phyloP scores from a whole-genome alignment of 1,140 invertebrate genomes.

The Rhagoletis pomonella region DNA sequence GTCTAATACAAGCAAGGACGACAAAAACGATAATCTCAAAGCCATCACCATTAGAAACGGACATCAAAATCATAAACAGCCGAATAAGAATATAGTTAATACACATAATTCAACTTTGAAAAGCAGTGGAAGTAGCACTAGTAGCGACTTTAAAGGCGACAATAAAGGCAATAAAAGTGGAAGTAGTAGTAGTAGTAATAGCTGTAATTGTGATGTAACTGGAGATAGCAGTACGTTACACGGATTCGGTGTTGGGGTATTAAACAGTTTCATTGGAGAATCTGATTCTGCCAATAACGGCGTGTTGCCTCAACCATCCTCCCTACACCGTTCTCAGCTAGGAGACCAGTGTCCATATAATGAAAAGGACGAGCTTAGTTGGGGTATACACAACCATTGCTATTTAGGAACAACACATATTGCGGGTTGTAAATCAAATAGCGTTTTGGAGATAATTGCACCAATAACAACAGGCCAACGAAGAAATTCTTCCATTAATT shows the following conservation, averaged over 20 bases:
- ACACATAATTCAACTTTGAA: not conserved
- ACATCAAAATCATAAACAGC: not conserved
- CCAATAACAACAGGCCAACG: not conserved
- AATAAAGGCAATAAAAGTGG: slow-evolving; percentile 61
- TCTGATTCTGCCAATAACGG: not conserved
- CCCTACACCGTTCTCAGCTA: not conserved
- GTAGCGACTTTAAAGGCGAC: slow-evolving; percentile 56
- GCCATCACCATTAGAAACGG: not conserved
- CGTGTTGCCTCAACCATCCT: not conserved
- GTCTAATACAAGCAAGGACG: not conserved
- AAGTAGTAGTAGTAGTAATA: slow-evolving; percentile 71
- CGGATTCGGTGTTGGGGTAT: slow-evolving; percentile 68
- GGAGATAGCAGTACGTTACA: slow-evolving; percentile 69
- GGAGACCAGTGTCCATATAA: not conserved
- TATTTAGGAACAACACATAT: not conserved
- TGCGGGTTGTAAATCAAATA: not conserved
- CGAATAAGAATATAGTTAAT: not conserved
- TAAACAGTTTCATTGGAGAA: slow-evolving; percentile 68
- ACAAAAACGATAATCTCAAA: not conserved
- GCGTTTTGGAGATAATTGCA: not conserved
- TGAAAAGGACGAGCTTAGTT: not conserved
- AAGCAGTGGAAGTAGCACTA: slow-evolving; percentile 29
- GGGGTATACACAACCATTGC: not conserved
- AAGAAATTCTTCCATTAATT: too few relatives aligned
- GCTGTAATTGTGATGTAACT: slow-evolving; percentile 71